Conservation (phyloP, 2,113 vertebrate species). For the Baryphthengus martii region DNA sequence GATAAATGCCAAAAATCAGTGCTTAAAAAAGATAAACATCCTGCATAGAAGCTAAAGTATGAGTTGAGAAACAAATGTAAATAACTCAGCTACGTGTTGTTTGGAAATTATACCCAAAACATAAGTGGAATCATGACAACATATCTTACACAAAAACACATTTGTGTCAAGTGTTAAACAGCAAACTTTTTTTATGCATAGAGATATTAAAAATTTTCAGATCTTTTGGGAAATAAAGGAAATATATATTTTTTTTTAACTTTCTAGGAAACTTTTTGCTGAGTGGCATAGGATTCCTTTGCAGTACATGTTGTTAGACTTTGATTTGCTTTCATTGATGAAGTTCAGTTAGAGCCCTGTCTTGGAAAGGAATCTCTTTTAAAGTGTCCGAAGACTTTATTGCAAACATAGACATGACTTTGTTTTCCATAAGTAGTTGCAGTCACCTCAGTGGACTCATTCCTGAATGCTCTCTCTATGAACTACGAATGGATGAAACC, state of each 20-base stretch:
- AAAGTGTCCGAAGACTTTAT: not conserved
- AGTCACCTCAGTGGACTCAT: not conserved
- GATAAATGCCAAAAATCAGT: not conserved
- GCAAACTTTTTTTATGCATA: not conserved
- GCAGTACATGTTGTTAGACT: not conserved
- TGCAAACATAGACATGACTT: accelerated
- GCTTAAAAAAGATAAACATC: not conserved
- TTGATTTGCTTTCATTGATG: not conserved
- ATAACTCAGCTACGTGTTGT: not conserved
- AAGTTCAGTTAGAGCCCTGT: not conserved
- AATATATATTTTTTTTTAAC: not conserved
- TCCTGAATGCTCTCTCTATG: not conserved
- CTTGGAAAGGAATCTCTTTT: not conserved
- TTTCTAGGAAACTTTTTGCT: not conserved
- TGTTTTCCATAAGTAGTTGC: not conserved
- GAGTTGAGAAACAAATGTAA: slow-evolving; percentile 8
- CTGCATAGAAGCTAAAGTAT: not conserved
- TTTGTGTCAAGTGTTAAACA: not conserved
- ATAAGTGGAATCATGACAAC: not conserved
- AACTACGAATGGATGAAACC: not conserved
- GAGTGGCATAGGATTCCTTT: not conserved
- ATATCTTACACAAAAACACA: not conserved
- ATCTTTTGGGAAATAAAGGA: not conserved
- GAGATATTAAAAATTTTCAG: not conserved
- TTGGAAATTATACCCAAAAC: not conserved